Evolutionary conservation across 1,140 invertebrate genomes (phyloP).

Genomic region (Hylaeus anthracinus): DNA sequence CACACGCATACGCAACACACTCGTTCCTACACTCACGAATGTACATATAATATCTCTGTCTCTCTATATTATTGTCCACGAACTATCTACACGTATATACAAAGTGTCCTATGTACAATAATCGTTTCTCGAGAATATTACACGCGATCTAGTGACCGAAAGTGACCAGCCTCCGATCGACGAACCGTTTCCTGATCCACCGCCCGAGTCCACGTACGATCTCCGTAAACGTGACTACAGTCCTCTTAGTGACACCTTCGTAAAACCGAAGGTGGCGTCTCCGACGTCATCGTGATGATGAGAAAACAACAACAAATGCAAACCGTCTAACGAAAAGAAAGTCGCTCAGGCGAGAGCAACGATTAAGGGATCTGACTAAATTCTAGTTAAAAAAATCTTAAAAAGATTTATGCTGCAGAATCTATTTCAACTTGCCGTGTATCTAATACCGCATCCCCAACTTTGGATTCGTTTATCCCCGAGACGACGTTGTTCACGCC

Average conservation of each 20-base stretch:
- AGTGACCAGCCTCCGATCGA: constrained; percentile 2
- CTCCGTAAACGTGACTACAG: background rate
- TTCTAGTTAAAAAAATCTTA: background rate
- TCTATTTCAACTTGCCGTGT: too few species aligned
- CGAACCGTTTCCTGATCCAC: background rate
- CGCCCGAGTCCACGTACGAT: background rate
- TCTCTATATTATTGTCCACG: constrained; percentile 72
- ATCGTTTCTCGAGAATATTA: constrained; percentile 8
- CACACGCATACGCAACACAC: constrained; percentile 20
- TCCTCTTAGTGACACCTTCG: constrained; percentile 30
- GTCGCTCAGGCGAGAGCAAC: too few species aligned
- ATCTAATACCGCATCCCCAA: too few species aligned
- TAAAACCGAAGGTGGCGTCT: constrained; percentile 63
- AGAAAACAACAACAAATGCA: background rate
- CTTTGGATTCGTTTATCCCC: too few species aligned
- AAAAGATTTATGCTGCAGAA: background rate
- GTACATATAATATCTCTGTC: constrained; percentile 25
- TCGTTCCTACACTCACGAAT: background rate
- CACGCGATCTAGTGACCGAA: constrained; percentile 1
- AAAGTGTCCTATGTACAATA: constrained; percentile 65
- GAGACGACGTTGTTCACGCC: too few species aligned
- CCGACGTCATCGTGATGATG: too few species aligned
- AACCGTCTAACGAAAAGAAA: background rate
- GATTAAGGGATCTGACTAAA: background rate
- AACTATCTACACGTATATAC: constrained; percentile 72